A percentile compares a stretch with the other conserved stretches of the same genome.
Conservation (phyloP, 2,888 invertebrate species). For the Griposia aprilina region DNA sequence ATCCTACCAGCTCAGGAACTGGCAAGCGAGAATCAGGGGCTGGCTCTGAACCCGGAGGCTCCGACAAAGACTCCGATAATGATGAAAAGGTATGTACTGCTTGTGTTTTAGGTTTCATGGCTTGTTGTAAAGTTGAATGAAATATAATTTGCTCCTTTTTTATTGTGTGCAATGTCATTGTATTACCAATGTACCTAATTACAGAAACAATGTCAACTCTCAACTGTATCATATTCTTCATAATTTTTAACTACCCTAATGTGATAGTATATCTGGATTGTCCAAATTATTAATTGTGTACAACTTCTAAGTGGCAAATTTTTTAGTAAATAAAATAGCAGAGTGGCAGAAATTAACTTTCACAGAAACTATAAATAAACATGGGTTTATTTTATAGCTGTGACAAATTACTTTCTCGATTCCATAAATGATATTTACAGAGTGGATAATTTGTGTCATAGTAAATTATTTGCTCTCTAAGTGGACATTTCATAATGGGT, state of each 20-base stretch:
- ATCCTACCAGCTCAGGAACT: slow-evolving; percentile 92
- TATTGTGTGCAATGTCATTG: slow-evolving; percentile 64
- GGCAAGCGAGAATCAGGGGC: slow-evolving; percentile 94
- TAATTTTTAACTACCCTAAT: slow-evolving; percentile 46
- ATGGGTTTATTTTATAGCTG: slow-evolving; percentile 32
- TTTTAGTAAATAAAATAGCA: slow-evolving; percentile 84
- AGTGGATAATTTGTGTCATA: slow-evolving; percentile 53
- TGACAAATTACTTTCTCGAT: slow-evolving; percentile 29
- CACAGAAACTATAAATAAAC: slow-evolving; percentile 36
- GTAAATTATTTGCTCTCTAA: slow-evolving; percentile 74
- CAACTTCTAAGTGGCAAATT: slow-evolving; percentile 54
- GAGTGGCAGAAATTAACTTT: slow-evolving; percentile 76
- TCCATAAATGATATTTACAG: slow-evolving; percentile 24
- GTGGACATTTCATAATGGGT: slow-evolving; percentile 61
- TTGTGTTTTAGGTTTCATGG: slow-evolving; percentile 48
- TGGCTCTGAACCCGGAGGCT: slow-evolving; percentile 94
- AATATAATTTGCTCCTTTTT: slow-evolving; percentile 72
- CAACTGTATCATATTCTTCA: slow-evolving; percentile 57
- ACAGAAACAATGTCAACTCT: slow-evolving; percentile 48
- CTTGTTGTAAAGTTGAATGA: slow-evolving; percentile 63
- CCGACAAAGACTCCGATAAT: slow-evolving; percentile 96
- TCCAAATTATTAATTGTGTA: slow-evolving; percentile 76
- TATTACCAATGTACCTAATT: slow-evolving; percentile 61
- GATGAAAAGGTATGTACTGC: slow-evolving; percentile 95
- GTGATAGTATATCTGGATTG: slow-evolving; percentile 87